Base-by-base conservation (phyloP, 2,888 invertebrate genomes). In the Parnassius apollo region DNA sequence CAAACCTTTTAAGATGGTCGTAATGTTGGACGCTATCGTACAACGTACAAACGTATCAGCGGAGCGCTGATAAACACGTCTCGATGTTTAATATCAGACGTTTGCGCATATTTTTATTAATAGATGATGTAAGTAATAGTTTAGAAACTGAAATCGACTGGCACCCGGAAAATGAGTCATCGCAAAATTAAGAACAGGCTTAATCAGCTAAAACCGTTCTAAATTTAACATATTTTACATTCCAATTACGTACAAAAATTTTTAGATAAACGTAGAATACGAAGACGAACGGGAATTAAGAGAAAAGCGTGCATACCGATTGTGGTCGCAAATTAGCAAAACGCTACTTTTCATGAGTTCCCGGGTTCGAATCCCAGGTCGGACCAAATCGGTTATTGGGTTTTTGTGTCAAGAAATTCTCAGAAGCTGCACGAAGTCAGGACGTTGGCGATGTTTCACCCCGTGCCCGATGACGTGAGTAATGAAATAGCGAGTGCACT, bases 81-180 rank as follows among this genome's bases (percentile, higher is more conserved):
- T 49, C 51, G 57, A 45, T 53, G 53, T 53, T 42, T 42, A 57
- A 53, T 62, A 48, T 62, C 62, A 57, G 42, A 44, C 48, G 53
- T 60, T 56, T 55, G 22, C n/a, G 13, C 51, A 45, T 50, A 46
- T 42, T 44, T 62, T 45, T 62, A 58, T 58, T 51, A 55, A 55
- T 63, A 63, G 42, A 49, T 13, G 18, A 22, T 51, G n/a, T 63
- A 55, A 63, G 55, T 63, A 56, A 58, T 49, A 35, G 44, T 60
- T 48, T 25, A 18, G 35, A 42, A 49, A 42, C 48, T 57, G 42
- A 60, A 59, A 59, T 53, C 56, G 53, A 45, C 18, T 25, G 18
- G 9, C 45, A 55, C 50, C 18, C 46, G 48, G 48, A 42, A 42
- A 42, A 35, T 64, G 51, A 59, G 35, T 64, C 63, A 59, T 55